phyloP scores from a whole-genome alignment of 2,888 invertebrate genomes.

The Ophonus ardosiacus region DNA sequence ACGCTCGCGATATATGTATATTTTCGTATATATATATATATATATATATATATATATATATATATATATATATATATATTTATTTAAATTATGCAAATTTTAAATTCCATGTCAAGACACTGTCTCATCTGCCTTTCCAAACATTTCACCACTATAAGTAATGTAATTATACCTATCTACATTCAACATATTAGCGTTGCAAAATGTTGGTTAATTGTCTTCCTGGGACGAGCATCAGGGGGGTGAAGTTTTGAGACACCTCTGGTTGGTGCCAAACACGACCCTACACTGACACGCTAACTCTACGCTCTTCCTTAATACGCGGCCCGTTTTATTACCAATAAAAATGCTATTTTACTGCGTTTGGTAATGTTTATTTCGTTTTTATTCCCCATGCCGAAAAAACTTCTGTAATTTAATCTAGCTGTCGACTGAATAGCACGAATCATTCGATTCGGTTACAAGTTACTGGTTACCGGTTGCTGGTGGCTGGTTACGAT shows the following conservation, averaged over 20 bases:
- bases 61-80: too few species aligned
- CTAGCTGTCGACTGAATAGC: slow-evolving; percentile 54
- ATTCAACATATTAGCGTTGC: too few species aligned
- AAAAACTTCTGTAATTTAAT: slow-evolving; percentile 62
- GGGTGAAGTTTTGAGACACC: not conserved
- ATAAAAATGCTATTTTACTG: slow-evolving; percentile 62
- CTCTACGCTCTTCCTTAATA: slow-evolving; percentile 44
- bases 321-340: slow-evolving; percentile 59
- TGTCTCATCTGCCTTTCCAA: too few species aligned
- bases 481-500: slow-evolving; percentile 7
- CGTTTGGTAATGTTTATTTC: slow-evolving; percentile 61
- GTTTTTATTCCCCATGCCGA: slow-evolving; percentile 52
- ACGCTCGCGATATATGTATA: too few species aligned
- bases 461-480: slow-evolving; percentile 2
- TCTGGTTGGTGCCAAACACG: not conserved
- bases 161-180: too few species aligned
- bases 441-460: slow-evolving; percentile 28
- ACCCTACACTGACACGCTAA: not conserved
- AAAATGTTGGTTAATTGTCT: not conserved
- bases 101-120: too few species aligned
- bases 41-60: too few species aligned
- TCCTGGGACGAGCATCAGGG: not conserved
- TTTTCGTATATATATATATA: too few species aligned
- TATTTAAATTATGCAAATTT: too few species aligned
- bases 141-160: too few species aligned